Evolutionary conservation across 2,888 invertebrate species (phyloP), one percentile per base, ranked within the genome.

Genomic region (Morpho helenor): DNA sequence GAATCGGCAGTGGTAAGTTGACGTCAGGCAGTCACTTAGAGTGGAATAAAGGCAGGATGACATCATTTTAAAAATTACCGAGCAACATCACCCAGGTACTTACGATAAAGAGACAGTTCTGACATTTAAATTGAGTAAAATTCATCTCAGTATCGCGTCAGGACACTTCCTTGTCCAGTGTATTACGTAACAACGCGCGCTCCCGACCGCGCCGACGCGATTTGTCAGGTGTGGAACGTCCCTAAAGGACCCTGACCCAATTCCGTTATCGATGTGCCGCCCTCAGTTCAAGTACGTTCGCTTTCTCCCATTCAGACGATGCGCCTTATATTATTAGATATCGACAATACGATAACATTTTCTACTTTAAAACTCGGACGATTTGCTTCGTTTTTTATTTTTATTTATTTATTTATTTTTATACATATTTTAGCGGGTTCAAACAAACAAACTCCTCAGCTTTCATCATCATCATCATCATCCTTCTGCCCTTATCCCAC

Each of bases 191-290:
- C 39, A 39, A 52, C 46, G 45, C 44, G 9, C 46, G 53, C 52
- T 45, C 40, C 45, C 43, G 51, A n/a, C 31, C 31, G 52, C 44
- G 44, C 52, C 10, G 40, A 46, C 45, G 52, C 52, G 46, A 10
- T n/a, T 40, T 39, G 43, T 52, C 47, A 57, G 47, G 49, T 53
- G 46, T 53, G 46, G 39, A 22, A 39, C 52, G 46, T 53, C 53
- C 53, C 49, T 46, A 8, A 67, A 67, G 64, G 67, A 80, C 86
- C 86, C 67, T 87, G 86, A 86, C 86, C 86, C 64, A 84, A 68
- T 84, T 84, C 65, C 66, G 69, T 67, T 82, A 86, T 86, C 82
- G 84, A 86, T 82, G 79, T 71, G 75, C 66, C 72, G 46, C 53
- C 53, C 52, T 70, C 69, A 74, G 81, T 82, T 82, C 81, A 81